A percentile compares a stretch with the other conserved stretches of the same genome.
phyloP scores from a whole-genome alignment of 92 coral and sea anemone genomes.

The Zoanthus sociatus region DNA sequence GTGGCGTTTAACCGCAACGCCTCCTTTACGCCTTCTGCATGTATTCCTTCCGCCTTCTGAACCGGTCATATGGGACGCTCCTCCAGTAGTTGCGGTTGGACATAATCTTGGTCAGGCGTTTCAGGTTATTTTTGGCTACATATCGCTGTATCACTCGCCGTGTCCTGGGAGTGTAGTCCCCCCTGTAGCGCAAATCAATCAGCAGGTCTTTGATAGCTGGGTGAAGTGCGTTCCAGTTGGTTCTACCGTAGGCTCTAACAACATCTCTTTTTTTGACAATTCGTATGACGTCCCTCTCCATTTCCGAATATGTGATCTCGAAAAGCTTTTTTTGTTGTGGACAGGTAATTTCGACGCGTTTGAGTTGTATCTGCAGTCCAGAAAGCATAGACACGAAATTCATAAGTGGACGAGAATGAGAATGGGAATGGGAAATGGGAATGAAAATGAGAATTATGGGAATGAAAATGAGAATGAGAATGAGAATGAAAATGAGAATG shows the following conservation, averaged over 20 bases:
- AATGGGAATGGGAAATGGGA: too few relatives aligned
- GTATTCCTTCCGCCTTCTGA: constrained; percentile 34
- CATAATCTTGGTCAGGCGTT: constrained; percentile 33
- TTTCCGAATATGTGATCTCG: constrained; percentile 36
- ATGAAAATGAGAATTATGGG: too few relatives aligned
- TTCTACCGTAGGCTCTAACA: constrained; percentile 29
- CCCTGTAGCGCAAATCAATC: constrained; percentile 51
- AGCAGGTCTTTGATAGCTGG: constrained; percentile 45
- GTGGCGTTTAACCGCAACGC: too few relatives aligned
- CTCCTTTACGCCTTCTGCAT: not conserved
- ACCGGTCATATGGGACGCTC: constrained; percentile 44
- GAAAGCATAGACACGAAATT: not conserved
- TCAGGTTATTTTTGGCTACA: constrained; percentile 34
- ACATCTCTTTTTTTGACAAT: constrained; percentile 25
- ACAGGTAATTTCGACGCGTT: not conserved
- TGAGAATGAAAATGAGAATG: too few relatives aligned
- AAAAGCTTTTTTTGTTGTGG: constrained; percentile 46
- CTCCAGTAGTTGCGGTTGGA: constrained; percentile 22
- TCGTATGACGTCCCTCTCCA: constrained; percentile 46
- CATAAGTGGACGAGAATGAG: too few relatives aligned
- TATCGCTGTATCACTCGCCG: constrained; percentile 37
- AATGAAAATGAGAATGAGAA: too few relatives aligned
- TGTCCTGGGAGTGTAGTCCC: constrained; percentile 51
- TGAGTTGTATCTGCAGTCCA: not conserved
- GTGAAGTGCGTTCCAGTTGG: constrained; percentile 42